Evolutionary conservation across 2,797 vertebrate genomes (phyloP), one percentile per base, ranked within the genome.

Genomic region (Liparis tanakae): DNA sequence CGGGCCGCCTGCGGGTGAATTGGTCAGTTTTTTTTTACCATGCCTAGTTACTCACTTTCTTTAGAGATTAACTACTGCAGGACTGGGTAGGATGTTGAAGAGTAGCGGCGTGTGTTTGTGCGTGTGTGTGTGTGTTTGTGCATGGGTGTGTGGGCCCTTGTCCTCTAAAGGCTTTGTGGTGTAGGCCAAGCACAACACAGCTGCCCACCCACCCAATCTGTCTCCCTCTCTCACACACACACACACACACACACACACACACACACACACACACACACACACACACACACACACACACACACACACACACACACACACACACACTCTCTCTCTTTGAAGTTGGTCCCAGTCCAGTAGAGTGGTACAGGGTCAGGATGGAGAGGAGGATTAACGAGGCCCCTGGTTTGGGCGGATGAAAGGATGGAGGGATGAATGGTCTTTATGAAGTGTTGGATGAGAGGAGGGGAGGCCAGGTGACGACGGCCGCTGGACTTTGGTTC

Each of bases 381-480:
- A 88, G 89, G 89, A 76, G 91, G 91, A 91, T 92, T 93, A 93
- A 91, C 90, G 79, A 91, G 93, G 87, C 85, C 87, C 67, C 89
- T 68, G 83, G 85, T 90, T 90, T 86, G 88, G 85, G 83, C 37
- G 73, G 88, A 93, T 92, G 90, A 94, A 94, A 94, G 90, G 87
- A 86, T 78, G 84, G 86, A 61, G 80, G 90, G 89, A 92, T 92
- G 91, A 92, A 93, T 92, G 89, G 89, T 88, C 91, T 93, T 91
- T 90, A 90, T 92, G 88, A 89, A 91, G 88, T 87, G 90, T 90
- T 85, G 83, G 90, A 88, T 85, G 87, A 90, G 86, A 85, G 87
- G 82, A 77, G 80, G 67, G 78, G 65, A 80, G 87, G 84, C 87
- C 87, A 91, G 91, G 91, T 92, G 91, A 92, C 81, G 86, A 87